Percentiles rank a stretch among this genome's conserved stretches.
Conservation (phyloP, 2,888 invertebrate genomes). For the Timema cristinae region DNA sequence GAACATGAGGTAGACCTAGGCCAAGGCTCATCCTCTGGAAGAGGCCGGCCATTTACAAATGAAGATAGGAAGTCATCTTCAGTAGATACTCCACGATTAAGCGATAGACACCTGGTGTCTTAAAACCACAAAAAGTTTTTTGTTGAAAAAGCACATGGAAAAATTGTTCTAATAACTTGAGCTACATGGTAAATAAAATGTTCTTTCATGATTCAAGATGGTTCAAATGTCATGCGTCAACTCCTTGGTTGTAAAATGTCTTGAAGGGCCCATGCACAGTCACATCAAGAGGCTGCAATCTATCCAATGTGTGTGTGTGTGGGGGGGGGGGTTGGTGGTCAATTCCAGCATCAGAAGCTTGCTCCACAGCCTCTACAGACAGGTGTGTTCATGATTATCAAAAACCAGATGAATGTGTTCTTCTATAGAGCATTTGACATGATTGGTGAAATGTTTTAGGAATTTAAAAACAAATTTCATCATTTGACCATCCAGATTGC, state of each 20-base stretch:
- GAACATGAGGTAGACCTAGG: not conserved
- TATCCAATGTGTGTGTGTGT: not conserved
- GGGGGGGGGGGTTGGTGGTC: too few relatives aligned
- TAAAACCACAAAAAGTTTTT: not conserved
- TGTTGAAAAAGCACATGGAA: not conserved
- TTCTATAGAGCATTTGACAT: slow-evolving; percentile 8
- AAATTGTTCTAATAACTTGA: slow-evolving; percentile 4
- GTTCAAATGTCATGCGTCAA: not conserved
- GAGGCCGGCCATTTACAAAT: not conserved
- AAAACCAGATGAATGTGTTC: not conserved
- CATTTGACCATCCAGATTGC: slow-evolving; percentile 2
- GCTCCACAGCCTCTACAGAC: not conserved
- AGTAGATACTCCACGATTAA: not conserved
- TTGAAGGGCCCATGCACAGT: not conserved
- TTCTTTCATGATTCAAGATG: not conserved
- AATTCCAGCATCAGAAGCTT: not conserved
- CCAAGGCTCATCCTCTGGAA: not conserved
- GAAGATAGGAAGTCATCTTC: not conserved
- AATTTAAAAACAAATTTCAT: slow-evolving; percentile 8
- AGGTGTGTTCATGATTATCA: slow-evolving; percentile 10
- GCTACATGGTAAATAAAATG: not conserved
- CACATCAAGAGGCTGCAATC: slow-evolving; percentile 8
- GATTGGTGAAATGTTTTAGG: not conserved
- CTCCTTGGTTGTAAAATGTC: slow-evolving; percentile 5
- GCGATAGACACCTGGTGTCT: not conserved